Percentiles rank a stretch among this genome's conserved stretches.
Evolutionary conservation across 2,888 invertebrate genomes (phyloP).

Genomic region (Dioctria rufipes): DNA sequence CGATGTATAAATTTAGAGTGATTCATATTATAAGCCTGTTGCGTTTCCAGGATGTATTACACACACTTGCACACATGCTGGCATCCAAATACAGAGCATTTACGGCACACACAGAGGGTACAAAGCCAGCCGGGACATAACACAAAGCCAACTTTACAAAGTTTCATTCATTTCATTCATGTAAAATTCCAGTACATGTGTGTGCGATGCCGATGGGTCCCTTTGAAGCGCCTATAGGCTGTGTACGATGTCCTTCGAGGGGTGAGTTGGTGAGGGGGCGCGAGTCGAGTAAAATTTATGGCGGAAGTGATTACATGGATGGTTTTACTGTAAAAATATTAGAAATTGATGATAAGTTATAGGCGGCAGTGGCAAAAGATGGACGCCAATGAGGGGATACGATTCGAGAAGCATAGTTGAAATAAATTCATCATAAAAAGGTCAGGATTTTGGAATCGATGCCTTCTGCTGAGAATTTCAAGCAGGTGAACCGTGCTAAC

Average conservation of each 20-base stretch:
- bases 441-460: constrained; percentile 1
- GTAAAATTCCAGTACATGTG: constrained; percentile 11
- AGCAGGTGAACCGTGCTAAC: not conserved
- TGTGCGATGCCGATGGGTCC: constrained; percentile 8
- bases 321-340: constrained; percentile 58
- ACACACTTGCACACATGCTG: constrained; percentile 18
- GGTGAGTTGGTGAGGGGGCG: not conserved
- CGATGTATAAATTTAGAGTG: constrained; percentile 52
- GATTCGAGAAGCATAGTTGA: not conserved
- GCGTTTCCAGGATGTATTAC: constrained; percentile 47
- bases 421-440: too few relatives aligned
- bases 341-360: constrained; percentile 58
- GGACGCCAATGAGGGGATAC: constrained; percentile 14
- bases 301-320: constrained; percentile 59
- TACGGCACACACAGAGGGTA: too few relatives aligned
- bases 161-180: constrained; percentile 50
- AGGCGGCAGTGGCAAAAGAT: constrained; percentile 5
- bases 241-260: constrained; percentile 21
- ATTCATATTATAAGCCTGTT: constrained; percentile 53
- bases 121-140: constrained; percentile 11
- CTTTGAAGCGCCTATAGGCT: constrained; percentile 36
- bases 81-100: constrained; percentile 8
- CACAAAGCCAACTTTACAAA: constrained; percentile 43
- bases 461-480: constrained; percentile 18
- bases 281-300: constrained; percentile 55